These are phyloP conservation scores for Isurus oxyrinchus DNA, from an alignment of 2,113 vertebrate genomes.

Conservation along the genomic window DNA sequence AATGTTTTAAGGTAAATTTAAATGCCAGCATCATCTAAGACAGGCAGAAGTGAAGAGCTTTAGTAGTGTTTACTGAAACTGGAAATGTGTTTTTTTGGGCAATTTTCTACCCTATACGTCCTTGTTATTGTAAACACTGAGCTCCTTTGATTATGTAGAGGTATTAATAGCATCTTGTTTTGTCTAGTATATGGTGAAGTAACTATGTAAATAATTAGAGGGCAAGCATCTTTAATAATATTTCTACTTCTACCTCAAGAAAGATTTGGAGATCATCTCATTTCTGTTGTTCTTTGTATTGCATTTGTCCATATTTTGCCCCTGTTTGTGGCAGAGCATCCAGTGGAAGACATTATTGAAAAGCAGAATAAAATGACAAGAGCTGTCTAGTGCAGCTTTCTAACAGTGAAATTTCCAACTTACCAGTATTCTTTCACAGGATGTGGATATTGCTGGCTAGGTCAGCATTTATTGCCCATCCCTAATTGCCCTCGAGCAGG, in stretches of 20 bases:
- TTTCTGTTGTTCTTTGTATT: neutral
- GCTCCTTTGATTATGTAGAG: neutral
- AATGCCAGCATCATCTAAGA: neutral
- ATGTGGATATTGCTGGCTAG: no score
- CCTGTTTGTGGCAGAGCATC: no score
- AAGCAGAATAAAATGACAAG: neutral
- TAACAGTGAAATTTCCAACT: no score
- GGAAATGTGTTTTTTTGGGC: neutral
- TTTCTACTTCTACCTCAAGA: neutral
- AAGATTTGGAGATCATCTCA: neutral
- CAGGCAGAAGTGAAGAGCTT: neutral
- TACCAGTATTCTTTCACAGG: no score
- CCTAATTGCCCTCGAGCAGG: no score
- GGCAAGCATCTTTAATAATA: neutral
- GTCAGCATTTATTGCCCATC: no score
- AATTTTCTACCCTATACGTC: neutral
- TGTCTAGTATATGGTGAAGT: neutral
- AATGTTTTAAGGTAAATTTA: neutral
- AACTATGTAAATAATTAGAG: neutral
- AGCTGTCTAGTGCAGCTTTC: neutral
- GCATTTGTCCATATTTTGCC: neutral
- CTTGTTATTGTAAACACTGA: neutral
- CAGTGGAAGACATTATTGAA: neutral
- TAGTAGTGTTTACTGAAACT: neutral
- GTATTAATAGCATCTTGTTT: neutral